A percentile compares a stretch with the other conserved stretches of the same genome.
These are phyloP conservation scores for Ovis aries DNA, from an alignment of 2,113 vertebrate genomes.

Conservation along the genomic window DNA sequence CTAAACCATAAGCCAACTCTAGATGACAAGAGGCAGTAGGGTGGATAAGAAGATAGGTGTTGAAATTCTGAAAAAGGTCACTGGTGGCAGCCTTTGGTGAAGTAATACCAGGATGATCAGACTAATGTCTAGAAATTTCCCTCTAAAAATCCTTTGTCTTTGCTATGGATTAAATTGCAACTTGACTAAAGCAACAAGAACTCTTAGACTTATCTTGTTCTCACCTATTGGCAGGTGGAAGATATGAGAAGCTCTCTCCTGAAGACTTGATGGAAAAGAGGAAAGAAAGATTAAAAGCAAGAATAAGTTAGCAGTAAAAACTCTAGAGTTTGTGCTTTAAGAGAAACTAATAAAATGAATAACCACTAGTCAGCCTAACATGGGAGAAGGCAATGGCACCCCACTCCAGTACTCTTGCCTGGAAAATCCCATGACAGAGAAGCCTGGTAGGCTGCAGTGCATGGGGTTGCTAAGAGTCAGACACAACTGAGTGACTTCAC, in stretches of 20 bases:
- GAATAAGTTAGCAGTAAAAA: constrained; percentile 1
- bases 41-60: neutral
- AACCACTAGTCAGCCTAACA: neutral
- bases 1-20: neutral
- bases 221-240: neutral
- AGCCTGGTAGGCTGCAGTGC: no score
- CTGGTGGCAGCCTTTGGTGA: neutral
- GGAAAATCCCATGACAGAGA: no score
- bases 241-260: neutral
- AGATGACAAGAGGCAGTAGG: neutral
- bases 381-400: no score
- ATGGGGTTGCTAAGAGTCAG: no score
- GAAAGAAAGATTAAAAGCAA: neutral
- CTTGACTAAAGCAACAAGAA: neutral
- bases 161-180: neutral
- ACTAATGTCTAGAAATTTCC: neutral
- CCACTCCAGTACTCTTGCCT: no score
- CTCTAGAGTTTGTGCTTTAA: neutral
- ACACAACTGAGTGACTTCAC: no score
- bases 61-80: neutral
- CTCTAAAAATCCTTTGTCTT: neutral
- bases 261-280: neutral
- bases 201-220: neutral
- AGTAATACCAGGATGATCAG: neutral
- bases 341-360: neutral